phyloP scores from a whole-genome alignment of 2,797 vertebrate genomes.

The Crocodylus rhombifer region DNA sequence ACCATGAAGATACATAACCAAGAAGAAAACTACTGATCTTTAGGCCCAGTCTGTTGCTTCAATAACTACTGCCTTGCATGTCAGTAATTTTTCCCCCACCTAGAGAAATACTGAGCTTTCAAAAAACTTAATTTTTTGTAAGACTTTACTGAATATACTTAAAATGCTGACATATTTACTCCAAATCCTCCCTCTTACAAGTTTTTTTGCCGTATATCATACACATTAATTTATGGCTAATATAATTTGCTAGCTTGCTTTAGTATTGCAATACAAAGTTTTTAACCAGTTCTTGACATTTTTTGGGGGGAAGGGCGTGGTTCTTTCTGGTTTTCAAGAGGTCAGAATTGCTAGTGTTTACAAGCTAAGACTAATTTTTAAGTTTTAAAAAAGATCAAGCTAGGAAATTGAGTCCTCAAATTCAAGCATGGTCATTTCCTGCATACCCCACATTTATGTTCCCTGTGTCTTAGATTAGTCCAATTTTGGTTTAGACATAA shows the following conservation, averaged over 20 bases:
- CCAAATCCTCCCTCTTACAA: background rate
- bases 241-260: background rate
- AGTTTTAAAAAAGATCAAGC: background rate
- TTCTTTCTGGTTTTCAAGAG: background rate
- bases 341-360: background rate
- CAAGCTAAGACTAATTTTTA: background rate
- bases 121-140: background rate
- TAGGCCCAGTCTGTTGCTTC: background rate
- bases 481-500: slow-evolving; percentile 31
- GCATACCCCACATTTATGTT: slow-evolving; percentile 41
- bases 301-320: background rate
- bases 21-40: background rate
- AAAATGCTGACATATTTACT: too few species aligned
- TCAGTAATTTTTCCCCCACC: too few species aligned
- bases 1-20: too few species aligned
- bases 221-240: background rate
- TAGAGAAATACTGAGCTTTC: background rate
- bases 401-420: slow-evolving; percentile 51
- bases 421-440: slow-evolving; percentile 59
- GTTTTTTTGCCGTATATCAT: background rate
- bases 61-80: background rate
- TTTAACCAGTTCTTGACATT: background rate
- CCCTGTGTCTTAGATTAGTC: slow-evolving; percentile 43
- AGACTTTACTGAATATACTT: background rate
- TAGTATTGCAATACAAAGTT: background rate